A percentile compares a stretch with the other conserved stretches of the same genome.
These are phyloP conservation scores for Camponotus floridanus DNA, from an alignment of 1,140 invertebrate species.

Conservation along the genomic window DNA sequence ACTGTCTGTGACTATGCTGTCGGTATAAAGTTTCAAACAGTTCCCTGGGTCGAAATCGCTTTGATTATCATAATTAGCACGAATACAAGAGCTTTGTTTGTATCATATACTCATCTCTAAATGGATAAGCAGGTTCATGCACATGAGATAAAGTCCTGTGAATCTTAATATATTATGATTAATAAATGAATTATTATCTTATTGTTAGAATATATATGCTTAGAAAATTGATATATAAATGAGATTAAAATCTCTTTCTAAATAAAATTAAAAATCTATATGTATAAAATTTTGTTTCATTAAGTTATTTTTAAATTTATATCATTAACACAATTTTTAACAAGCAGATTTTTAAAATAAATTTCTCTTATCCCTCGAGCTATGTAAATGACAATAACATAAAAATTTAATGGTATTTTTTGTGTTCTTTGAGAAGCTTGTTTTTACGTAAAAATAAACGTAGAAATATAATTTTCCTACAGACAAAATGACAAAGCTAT, in stretches of 20 bases:
- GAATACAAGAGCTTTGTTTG: neutral
- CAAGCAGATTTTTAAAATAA: neutral
- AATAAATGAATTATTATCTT: neutral
- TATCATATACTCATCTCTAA: neutral
- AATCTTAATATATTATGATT: neutral
- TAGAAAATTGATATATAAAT: neutral
- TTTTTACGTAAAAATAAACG: neutral
- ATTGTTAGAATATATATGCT: neutral
- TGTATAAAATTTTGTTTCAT: neutral
- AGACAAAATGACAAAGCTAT: neutral
- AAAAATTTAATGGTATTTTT: neutral
- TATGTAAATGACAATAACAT: neutral
- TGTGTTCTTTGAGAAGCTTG: neutral
- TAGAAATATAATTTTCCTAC: neutral
- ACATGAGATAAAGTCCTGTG: no score
- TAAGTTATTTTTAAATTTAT: neutral
- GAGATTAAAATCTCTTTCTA: neutral
- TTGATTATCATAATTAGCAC: conserved; percentile 3
- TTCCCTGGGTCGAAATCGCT: neutral
- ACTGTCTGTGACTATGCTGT: neutral
- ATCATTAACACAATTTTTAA: neutral
- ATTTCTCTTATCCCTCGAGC: neutral
- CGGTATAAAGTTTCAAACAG: neutral
- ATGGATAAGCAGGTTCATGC: neutral
- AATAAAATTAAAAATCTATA: neutral